Percentiles rank a stretch among this genome's conserved stretches.
Evolutionary conservation across 1,140 invertebrate species (phyloP).

Genomic region (Pogonus chalceus): DNA sequence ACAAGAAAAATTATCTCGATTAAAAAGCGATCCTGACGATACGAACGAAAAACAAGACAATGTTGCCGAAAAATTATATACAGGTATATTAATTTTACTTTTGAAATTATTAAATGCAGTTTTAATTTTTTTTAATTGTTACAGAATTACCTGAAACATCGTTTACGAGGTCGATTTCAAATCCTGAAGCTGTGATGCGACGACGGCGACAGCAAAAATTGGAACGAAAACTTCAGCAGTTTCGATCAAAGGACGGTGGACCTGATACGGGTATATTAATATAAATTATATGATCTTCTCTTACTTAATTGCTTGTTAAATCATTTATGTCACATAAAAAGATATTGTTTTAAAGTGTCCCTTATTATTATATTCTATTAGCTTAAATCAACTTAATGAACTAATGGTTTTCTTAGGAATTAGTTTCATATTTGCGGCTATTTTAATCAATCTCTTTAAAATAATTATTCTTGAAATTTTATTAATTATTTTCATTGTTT

Average conservation of each 20-base stretch:
- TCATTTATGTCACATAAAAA: neutral
- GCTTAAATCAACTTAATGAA: no score
- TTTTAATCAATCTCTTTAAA: no score
- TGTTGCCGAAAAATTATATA: conserved; percentile 87
- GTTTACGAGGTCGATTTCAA: conserved; percentile 96
- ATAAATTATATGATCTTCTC: neutral
- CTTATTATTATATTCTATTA: no score
- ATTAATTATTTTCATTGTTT: no score
- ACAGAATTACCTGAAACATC: conserved; percentile 93
- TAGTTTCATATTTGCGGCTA: no score
- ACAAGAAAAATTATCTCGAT: conserved; percentile 81
- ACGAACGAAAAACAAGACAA: conserved; percentile 69
- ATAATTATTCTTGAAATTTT: no score
- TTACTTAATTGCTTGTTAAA: neutral
- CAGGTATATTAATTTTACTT: conserved; percentile 43
- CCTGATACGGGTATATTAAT: conserved; percentile 57
- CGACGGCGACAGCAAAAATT: conserved; percentile 92
- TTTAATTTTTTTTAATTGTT: conserved; percentile 14
- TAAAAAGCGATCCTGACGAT: conserved; percentile 65
- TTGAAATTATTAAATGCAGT: conserved; percentile 6
- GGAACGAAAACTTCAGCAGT: conserved; percentile 93
- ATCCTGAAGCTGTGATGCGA: conserved; percentile 98
- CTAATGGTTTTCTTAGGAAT: no score
- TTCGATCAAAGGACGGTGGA: conserved; percentile 84
- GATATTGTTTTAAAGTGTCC: no score